Percentiles rank a stretch among this genome's conserved stretches.
These are phyloP conservation scores for Hemichromis elongatus DNA, from an alignment of 2,113 vertebrate genomes.

Conservation along the genomic window DNA sequence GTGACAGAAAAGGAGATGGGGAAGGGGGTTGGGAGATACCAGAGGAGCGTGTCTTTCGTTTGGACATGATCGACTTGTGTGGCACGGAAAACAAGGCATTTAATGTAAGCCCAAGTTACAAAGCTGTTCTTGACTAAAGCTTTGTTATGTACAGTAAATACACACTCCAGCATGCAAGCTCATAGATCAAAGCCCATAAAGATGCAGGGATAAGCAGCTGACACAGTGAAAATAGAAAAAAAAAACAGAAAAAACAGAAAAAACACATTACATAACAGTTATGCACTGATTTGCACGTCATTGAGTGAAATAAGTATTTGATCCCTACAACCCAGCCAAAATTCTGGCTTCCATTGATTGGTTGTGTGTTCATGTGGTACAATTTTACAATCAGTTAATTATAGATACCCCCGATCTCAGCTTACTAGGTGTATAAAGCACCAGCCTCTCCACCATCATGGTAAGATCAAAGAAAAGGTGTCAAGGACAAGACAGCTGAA, in stretches of 20 bases:
- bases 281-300: neutral
- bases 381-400: neutral
- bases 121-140: neutral
- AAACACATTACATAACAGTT: neutral
- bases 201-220: neutral
- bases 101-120: neutral
- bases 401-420: neutral
- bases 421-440: neutral
- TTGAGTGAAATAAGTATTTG: neutral
- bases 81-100: neutral
- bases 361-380: no score
- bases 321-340: neutral
- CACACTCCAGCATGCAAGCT: neutral
- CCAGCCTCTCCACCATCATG: neutral
- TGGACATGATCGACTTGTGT: neutral
- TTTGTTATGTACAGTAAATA: neutral
- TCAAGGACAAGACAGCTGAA: neutral
- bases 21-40: neutral
- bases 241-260: no score
- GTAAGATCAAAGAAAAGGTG: neutral
- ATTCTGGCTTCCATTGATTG: neutral
- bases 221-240: neutral
- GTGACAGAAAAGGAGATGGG: slow-evolving; percentile 6
- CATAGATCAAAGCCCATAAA: neutral
- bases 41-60: neutral